Percentiles rank a stretch among this genome's conserved stretches.
Conservation (phyloP, 2,797 vertebrate species). For the Syndactyla subalaris region DNA sequence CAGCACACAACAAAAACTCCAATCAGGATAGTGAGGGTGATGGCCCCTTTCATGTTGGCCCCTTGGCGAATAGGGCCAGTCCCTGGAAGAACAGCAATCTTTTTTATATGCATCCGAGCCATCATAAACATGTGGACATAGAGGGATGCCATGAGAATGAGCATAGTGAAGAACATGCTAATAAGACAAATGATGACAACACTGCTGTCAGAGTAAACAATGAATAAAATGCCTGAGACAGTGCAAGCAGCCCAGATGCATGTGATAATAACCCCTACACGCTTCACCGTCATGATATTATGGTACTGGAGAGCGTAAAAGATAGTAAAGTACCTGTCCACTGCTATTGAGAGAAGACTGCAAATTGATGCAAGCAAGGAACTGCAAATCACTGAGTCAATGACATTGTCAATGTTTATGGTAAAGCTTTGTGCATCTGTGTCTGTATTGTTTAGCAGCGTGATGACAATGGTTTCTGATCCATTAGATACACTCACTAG, state of each 20-base stretch:
- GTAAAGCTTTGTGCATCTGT: conserved; percentile 81
- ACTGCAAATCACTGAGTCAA: conserved; percentile 96
- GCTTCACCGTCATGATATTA: conserved; percentile 89
- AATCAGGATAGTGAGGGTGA: conserved; percentile 93
- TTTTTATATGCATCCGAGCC: conserved; percentile 91
- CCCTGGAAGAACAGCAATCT: conserved; percentile 89
- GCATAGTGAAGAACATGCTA: conserved; percentile 94
- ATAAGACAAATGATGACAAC: conserved; percentile 93
- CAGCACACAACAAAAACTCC: conserved; percentile 97
- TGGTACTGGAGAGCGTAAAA: conserved; percentile 97
- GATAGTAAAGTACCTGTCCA: conserved; percentile 96
- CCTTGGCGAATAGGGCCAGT: conserved; percentile 85
- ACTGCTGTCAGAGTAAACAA: conserved; percentile 92
- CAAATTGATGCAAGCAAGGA: conserved; percentile 94
- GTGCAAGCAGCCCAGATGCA: conserved; percentile 91
- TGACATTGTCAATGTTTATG: conserved; percentile 91
- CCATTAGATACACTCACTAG: conserved; percentile 94
- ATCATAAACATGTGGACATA: conserved; percentile 97
- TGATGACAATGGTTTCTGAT: conserved; percentile 92
- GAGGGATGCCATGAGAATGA: conserved; percentile 93
- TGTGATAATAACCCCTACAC: conserved; percentile 83
- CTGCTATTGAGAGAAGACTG: conserved; percentile 91
- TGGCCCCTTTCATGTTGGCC: conserved; percentile 94
- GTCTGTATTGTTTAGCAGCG: conserved; percentile 84
- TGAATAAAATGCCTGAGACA: conserved; percentile 88